phyloP scores from a whole-genome alignment of 1,140 invertebrate species.

The Aphaenogaster floridana region DNA sequence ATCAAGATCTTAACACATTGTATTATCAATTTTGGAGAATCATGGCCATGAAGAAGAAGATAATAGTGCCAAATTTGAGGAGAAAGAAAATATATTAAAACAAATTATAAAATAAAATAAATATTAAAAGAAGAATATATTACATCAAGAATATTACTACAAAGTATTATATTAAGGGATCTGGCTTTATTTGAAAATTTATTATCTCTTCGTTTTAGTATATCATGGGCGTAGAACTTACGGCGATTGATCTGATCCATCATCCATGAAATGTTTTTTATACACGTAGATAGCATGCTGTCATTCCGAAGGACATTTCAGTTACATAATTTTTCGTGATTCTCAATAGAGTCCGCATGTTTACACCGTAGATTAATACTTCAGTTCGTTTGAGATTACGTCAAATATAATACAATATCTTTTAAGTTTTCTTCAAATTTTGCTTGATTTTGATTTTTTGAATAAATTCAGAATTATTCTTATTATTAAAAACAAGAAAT shows the following conservation, averaged over 20 bases:
- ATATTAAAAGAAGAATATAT: not conserved
- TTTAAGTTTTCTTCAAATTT: not conserved
- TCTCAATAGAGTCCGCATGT: not conserved
- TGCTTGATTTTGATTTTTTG: not conserved
- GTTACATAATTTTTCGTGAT: constrained; percentile 26
- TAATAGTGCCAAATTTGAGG: not conserved
- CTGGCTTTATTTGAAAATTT: not conserved
- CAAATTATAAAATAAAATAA: not conserved
- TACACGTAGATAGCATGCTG: not conserved
- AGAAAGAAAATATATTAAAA: not conserved
- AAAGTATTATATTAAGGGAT: not conserved
- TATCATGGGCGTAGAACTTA: constrained; percentile 42
- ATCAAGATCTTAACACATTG: not conserved
- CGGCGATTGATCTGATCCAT: not conserved
- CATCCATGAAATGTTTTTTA: not conserved
- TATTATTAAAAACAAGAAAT: not conserved
- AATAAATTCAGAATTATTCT: not conserved
- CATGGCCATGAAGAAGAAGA: not conserved
- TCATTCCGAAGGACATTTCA: constrained; percentile 46
- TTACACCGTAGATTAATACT: constrained; percentile 7
- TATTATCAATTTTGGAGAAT: constrained; percentile 8
- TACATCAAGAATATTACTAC: not conserved
- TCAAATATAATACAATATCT: not conserved
- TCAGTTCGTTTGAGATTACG: not conserved
- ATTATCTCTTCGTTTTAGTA: not conserved